These are phyloP conservation scores for Plectrocnemia conspersa DNA, from an alignment of 1,140 invertebrate genomes.

Conservation along the genomic window DNA sequence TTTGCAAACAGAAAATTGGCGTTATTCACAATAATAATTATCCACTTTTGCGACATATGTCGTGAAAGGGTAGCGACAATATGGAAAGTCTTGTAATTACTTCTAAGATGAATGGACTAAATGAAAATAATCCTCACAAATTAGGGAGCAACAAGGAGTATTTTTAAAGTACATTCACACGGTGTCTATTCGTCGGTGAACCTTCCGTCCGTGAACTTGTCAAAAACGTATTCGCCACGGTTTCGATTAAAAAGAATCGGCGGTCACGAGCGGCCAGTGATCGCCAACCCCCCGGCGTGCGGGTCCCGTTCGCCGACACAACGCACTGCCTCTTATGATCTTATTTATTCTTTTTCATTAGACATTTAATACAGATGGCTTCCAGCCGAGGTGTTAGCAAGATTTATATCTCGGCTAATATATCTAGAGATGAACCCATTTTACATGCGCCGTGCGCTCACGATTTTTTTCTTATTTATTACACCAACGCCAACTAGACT, in stretches of 20 bases:
- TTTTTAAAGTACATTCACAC: too few relatives aligned
- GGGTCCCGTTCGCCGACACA: not conserved
- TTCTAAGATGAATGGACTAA: constrained; percentile 7
- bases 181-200: too few relatives aligned
- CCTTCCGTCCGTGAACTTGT: too few relatives aligned
- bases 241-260: too few relatives aligned
- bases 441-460: not conserved
- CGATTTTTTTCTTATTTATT: not conserved
- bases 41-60: too few relatives aligned
- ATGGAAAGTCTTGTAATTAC: constrained; percentile 8
- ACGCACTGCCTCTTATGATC: constrained; percentile 9
- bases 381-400: constrained; percentile 33
- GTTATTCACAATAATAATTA: too few relatives aligned
- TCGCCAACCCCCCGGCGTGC: constrained; percentile 21
- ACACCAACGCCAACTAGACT: not conserved
- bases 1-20: too few relatives aligned
- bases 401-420: constrained; percentile 35
- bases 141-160: too few relatives aligned
- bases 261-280: constrained; percentile 11
- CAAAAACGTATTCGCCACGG: too few relatives aligned
- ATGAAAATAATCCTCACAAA: constrained; percentile 3
- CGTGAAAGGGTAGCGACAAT: too few relatives aligned
- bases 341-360: constrained; percentile 36
- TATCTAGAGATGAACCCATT: constrained; percentile 24
- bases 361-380: constrained; percentile 30